These are phyloP conservation scores for Drosophila formosana DNA, from an alignment of 2,888 invertebrate species.

Conservation along the genomic window DNA sequence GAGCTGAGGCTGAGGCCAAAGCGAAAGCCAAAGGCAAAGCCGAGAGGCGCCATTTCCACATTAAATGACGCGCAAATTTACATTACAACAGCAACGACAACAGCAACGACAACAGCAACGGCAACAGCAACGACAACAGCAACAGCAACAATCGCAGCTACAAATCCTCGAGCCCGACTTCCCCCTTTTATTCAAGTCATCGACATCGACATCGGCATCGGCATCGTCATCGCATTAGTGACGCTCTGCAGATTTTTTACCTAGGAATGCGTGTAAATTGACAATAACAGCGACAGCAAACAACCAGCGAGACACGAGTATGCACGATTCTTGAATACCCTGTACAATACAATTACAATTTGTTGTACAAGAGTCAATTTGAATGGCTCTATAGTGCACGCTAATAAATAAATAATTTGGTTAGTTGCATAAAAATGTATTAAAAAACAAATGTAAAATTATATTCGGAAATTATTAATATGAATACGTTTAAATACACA, in stretches of 20 bases:
- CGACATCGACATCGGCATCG: slow-evolving; percentile 30
- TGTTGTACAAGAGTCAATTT: no score
- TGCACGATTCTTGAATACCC: background rate
- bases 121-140: slow-evolving; percentile 9
- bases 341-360: background rate
- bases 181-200: slow-evolving; percentile 34
- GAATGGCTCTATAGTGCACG: no score
- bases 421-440: no score
- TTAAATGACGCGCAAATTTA: slow-evolving; percentile 78
- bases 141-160: slow-evolving; percentile 14
- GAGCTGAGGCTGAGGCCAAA: background rate
- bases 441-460: no score
- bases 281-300: slow-evolving; percentile 42
- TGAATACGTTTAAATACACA: no score
- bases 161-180: background rate
- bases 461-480: no score
- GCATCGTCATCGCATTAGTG: slow-evolving; percentile 69
- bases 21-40: slow-evolving; percentile 7
- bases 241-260: slow-evolving; percentile 73
- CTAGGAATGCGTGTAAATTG: slow-evolving; percentile 77
- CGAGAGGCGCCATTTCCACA: slow-evolving; percentile 50
- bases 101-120: slow-evolving; percentile 18
- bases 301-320: background rate
- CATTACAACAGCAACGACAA: slow-evolving; percentile 52
- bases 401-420: no score